Conservation (phyloP, 2,797 vertebrate genomes). For the Poecilia wingei region DNA sequence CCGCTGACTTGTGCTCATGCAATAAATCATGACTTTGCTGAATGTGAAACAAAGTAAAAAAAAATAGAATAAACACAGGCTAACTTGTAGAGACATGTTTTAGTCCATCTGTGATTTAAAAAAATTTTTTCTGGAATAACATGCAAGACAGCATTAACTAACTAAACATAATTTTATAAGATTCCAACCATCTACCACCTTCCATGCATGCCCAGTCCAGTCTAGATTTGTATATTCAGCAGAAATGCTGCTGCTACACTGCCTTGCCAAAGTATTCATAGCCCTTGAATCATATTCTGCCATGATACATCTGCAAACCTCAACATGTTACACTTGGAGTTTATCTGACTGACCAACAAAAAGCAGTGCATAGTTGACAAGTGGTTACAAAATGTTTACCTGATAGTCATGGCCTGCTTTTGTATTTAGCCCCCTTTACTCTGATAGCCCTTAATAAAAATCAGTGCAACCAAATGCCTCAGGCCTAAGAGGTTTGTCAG, state of each 20-base stretch:
- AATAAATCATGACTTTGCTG: constrained; percentile 28
- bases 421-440: not conserved
- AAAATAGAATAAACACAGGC: not conserved
- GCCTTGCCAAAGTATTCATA: constrained; percentile 2
- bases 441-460: constrained; percentile 1
- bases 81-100: constrained; percentile 30
- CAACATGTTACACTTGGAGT: not conserved
- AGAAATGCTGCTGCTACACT: constrained; percentile 41
- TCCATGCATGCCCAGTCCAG: constrained; percentile 67
- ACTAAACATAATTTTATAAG: constrained; percentile 35
- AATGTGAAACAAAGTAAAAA: constrained; percentile 33
- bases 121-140: constrained; percentile 28
- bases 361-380: not conserved
- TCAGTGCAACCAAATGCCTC: not conserved
- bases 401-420: not conserved
- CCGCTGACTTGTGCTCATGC: constrained; percentile 49
- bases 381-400: not conserved
- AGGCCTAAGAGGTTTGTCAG: not conserved
- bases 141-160: constrained; percentile 42
- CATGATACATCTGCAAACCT: not conserved
- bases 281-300: not conserved
- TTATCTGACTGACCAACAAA: not conserved
- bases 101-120: constrained; percentile 32
- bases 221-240: constrained; percentile 62
- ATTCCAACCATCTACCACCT: constrained; percentile 29